phyloP scores from a whole-genome alignment of 2,113 vertebrate genomes.

The Phaethon lepturus region DNA sequence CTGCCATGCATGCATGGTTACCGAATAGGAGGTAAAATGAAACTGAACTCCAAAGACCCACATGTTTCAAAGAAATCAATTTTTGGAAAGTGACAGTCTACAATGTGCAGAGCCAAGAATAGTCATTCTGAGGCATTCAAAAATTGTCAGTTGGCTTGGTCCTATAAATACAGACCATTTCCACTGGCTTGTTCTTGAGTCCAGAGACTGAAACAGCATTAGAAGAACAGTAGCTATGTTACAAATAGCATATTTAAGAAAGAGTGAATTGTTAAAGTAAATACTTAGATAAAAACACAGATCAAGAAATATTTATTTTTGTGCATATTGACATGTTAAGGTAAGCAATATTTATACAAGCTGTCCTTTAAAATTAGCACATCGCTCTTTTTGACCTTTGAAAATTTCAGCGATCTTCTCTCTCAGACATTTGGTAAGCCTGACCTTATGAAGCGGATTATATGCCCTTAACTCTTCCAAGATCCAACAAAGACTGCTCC shows the following conservation, averaged over 20 bases:
- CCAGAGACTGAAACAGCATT: neutral
- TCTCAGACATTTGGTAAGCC: conserved; percentile 18
- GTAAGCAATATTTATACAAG: neutral
- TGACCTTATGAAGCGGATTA: neutral
- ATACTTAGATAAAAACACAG: neutral
- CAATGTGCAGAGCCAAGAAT: neutral
- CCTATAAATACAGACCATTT: neutral
- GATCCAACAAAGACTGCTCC: conserved; percentile 16
- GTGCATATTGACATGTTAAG: neutral
- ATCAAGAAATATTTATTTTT: neutral
- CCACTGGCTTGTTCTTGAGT: neutral
- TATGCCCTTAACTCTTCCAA: conserved; percentile 31
- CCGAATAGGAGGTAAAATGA: rapidly evolving
- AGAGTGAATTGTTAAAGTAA: neutral
- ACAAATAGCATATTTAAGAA: neutral
- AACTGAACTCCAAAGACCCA: neutral
- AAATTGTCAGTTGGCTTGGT: neutral
- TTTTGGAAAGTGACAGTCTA: neutral
- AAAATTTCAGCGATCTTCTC: conserved; percentile 13
- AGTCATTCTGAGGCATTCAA: neutral
- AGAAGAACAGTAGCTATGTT: neutral
- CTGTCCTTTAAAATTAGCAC: conserved; percentile 34
- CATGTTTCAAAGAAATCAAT: neutral
- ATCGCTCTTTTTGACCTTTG: conserved; percentile 8
- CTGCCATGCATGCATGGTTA: rapidly evolving